Base-by-base conservation (phyloP, 2,113 vertebrate species). In the Mixornis gularis region DNA sequence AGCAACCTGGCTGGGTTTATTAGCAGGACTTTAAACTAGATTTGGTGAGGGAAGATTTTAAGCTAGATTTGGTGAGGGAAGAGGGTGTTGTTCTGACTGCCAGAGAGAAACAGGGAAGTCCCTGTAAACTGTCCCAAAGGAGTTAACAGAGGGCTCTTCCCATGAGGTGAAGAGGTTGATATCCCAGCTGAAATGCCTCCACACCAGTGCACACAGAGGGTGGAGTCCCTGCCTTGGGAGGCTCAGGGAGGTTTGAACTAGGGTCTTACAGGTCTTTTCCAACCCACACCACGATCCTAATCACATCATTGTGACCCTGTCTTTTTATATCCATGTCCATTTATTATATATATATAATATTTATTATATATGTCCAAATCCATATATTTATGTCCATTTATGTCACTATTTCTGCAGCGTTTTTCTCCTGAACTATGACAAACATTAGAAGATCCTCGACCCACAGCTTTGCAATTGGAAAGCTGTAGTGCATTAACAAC, bases 211-310 rank as follows among this genome's bases (percentile, higher is more conserved):
- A 14, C 22, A 9, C 17, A 26, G 38, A 66, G 13, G 20, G 9
- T 15, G 25, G 11, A 11, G 12, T 17, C 16, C 22, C 53, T 53
- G 29, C 7, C n/a, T 24, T 12, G 29, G 16, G 51, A 2, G 3
- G 4, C 1, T 59, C 29, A 18, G 24, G 6, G 8, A 1, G 1
- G 2, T 0, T 52, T 13, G 17, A 74, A 17, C 7, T 5, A 4
- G 7, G 7, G 8, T 30, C 20, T 34, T 21, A 6, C 7, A 66
- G 44, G 7, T 46, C 17, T 59, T 24, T 26, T 73, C 18, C 53
- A 15, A 68, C 5, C 29, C 60, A 40, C 25, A 7, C 24, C 24
- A 12, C 12, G 10, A 38, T 80, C 40, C 19, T 21, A n/a, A 14
- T 25, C 34, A 27, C 17, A 44, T n/a, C 6, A 15, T 10, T 68